Evolutionary conservation across 2,113 vertebrate genomes (phyloP).

Genomic region (Pterocles burchelli): DNA sequence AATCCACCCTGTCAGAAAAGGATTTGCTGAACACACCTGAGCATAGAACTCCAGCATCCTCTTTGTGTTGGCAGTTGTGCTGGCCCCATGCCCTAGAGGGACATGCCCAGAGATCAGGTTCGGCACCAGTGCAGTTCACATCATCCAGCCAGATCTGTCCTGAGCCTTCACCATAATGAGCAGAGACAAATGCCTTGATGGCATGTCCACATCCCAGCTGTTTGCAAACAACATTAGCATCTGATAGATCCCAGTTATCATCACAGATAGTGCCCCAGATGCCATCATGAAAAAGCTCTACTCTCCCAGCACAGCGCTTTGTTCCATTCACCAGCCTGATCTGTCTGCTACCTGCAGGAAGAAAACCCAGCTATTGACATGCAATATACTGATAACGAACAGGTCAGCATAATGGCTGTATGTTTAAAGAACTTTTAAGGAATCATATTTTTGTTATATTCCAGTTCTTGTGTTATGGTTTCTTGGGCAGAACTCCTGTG

Average conservation of each 20-base stretch:
- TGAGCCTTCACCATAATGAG: conserved; percentile 65
- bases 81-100: conserved; percentile 50
- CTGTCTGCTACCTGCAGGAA: conserved; percentile 48
- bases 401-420: background rate
- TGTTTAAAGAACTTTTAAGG: background rate
- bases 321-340: conserved; percentile 69
- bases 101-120: conserved; percentile 72
- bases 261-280: conserved; percentile 78
- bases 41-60: conserved; percentile 58
- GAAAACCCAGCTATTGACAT: background rate
- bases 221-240: conserved; percentile 72
- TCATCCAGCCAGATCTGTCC: conserved; percentile 75
- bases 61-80: conserved; percentile 64
- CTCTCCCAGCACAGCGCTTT: conserved; percentile 69
- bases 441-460: background rate
- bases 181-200: conserved; percentile 56
- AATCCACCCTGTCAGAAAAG: background rate
- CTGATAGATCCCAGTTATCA: conserved; percentile 72
- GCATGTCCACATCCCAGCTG: conserved; percentile 76
- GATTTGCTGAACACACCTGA: conserved; percentile 40
- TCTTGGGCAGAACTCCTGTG: background rate
- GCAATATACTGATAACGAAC: background rate
- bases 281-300: conserved; percentile 71
- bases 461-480: background rate
- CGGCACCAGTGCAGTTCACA: conserved; percentile 68